phyloP scores from a whole-genome alignment of 2,888 invertebrate genomes.

The Caenorhabditis sulstoni region DNA sequence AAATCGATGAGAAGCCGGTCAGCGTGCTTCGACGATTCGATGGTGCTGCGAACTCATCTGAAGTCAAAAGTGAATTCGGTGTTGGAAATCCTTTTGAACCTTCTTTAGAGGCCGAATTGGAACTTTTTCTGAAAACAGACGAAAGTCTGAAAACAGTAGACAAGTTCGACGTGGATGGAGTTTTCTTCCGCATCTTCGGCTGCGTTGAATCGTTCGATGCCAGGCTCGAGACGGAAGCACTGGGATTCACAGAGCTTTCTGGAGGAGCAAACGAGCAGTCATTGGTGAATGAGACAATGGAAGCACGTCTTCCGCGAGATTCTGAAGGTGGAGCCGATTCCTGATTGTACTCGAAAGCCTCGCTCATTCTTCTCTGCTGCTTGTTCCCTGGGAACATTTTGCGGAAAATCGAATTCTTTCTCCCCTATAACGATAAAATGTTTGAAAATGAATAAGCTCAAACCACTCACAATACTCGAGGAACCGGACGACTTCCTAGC shows the following conservation, averaged over 20 bases:
- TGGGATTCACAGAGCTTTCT: not conserved
- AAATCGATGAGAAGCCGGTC: constrained; percentile 52
- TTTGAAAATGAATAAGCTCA: too few species aligned
- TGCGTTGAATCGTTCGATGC: constrained; percentile 28
- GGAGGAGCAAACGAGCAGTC: constrained; percentile 22
- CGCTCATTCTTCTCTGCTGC: constrained; percentile 43
- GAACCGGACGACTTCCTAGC: constrained; percentile 4
- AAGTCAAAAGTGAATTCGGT: not conserved
- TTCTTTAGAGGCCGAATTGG: constrained; percentile 31
- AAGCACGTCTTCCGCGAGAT: constrained; percentile 20
- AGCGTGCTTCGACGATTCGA: constrained; percentile 47
- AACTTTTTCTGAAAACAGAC: constrained; percentile 45
- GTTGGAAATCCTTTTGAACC: constrained; percentile 22
- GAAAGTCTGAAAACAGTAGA: constrained; percentile 46
- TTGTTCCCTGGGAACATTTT: constrained; percentile 35
- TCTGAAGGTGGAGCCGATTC: not conserved
- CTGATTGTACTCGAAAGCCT: constrained; percentile 3
- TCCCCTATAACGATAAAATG: constrained; percentile 19
- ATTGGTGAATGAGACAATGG: constrained; percentile 40
- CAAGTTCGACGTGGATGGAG: constrained; percentile 46
- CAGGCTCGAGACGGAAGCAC: constrained; percentile 25
- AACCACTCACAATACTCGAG: constrained; percentile 47
- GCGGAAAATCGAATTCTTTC: constrained; percentile 44
- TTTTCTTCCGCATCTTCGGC: constrained; percentile 52
- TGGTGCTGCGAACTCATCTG: not conserved